phyloP scores from a whole-genome alignment of 2,113 vertebrate species.

The Lipophrys pholis region DNA sequence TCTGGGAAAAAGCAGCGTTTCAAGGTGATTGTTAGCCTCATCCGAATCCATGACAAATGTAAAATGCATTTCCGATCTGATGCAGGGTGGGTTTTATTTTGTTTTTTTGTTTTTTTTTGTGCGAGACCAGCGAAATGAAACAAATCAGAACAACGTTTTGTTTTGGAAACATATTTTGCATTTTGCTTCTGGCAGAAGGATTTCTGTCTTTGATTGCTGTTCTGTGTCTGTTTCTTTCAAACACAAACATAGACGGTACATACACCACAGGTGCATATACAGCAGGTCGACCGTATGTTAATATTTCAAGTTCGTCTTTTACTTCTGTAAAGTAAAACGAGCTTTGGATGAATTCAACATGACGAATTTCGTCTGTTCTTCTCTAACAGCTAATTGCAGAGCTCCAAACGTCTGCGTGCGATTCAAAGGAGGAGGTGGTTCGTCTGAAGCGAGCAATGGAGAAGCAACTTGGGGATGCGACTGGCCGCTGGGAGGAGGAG shows the following conservation, averaged over 20 bases:
- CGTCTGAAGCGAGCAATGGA: slow-evolving; percentile 83
- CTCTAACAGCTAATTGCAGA: slow-evolving; percentile 86
- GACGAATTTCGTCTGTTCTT: background rate
- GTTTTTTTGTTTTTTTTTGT: background rate
- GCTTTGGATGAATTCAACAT: background rate
- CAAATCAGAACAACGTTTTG: slow-evolving; percentile 38
- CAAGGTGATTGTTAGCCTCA: slow-evolving; percentile 55
- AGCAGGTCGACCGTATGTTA: background rate
- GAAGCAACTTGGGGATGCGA: slow-evolving; percentile 84
- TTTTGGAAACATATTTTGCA: slow-evolving; percentile 27
- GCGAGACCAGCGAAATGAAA: slow-evolving; percentile 19
- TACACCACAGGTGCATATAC: background rate
- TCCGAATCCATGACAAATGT: slow-evolving; percentile 48
- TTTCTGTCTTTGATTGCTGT: slow-evolving; percentile 33
- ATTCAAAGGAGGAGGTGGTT: slow-evolving; percentile 84
- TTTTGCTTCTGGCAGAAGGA: slow-evolving; percentile 38
- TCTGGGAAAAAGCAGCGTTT: slow-evolving; percentile 51
- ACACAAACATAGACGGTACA: background rate
- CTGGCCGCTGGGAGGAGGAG: slow-evolving; percentile 85
- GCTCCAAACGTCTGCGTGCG: slow-evolving; percentile 85
- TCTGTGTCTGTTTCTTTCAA: slow-evolving; percentile 4
- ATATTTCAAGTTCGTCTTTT: background rate
- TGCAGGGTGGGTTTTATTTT: slow-evolving; percentile 12
- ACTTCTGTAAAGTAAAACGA: background rate
- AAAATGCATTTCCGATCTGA: slow-evolving; percentile 39